A percentile compares a stretch with the other conserved stretches of the same genome.
These are phyloP conservation scores for Hapalemur alaotrensis DNA, from an alignment of 2,797 vertebrate species.

Conservation along the genomic window DNA sequence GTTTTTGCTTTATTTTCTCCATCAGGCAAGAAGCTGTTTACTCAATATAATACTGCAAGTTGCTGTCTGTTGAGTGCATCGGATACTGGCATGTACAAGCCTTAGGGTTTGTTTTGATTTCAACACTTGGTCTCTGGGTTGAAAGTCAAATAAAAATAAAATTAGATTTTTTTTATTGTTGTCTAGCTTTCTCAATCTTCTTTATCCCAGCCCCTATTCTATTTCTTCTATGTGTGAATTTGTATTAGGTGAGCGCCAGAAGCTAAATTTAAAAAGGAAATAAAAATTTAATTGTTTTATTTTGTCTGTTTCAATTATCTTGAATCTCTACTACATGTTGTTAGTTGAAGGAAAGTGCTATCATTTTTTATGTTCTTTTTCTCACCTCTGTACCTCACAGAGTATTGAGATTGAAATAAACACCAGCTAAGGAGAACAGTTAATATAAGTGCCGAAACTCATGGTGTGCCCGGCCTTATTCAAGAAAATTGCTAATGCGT, in stretches of 20 bases:
- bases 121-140: slow-evolving; percentile 50
- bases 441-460: slow-evolving; percentile 16
- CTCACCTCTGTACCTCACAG: slow-evolving; percentile 19
- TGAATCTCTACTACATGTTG: slow-evolving; percentile 25
- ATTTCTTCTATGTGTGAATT: slow-evolving; percentile 11
- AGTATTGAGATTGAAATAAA: slow-evolving; percentile 21
- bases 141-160: slow-evolving; percentile 65
- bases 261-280: slow-evolving; percentile 60
- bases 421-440: neutral
- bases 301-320: slow-evolving; percentile 52
- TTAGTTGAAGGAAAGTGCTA: slow-evolving; percentile 22
- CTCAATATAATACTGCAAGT: slow-evolving; percentile 44
- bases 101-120: slow-evolving; percentile 70
- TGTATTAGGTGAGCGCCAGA: slow-evolving; percentile 1
- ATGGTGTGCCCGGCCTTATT: neutral
- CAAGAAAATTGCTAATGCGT: neutral
- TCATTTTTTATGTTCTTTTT: neutral
- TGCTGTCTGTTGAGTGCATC: neutral
- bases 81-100: neutral
- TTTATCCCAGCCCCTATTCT: neutral
- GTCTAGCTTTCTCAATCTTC: slow-evolving; percentile 18
- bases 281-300: slow-evolving; percentile 30
- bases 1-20: neutral
- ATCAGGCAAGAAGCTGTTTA: neutral
- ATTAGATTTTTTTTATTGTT: slow-evolving; percentile 16